Percentiles rank a stretch among this genome's conserved stretches.
Conservation (phyloP, 2,888 invertebrate species). For the Capitulum mitella region DNA sequence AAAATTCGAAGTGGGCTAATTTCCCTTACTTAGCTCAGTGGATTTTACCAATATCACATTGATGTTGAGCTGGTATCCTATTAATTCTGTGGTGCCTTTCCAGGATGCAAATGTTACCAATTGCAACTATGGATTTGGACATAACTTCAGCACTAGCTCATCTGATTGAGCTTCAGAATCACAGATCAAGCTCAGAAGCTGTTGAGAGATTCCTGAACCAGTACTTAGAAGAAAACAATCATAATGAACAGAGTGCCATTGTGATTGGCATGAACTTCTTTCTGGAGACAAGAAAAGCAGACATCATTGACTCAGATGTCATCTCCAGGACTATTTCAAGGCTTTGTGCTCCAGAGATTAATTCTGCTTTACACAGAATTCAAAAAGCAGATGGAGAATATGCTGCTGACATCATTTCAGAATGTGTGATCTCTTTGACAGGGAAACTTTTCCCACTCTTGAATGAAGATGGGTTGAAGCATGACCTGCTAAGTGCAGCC, state of each 20-base stretch:
- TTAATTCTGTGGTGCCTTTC: not conserved
- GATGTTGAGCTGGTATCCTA: no score
- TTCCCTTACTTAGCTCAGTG: no score
- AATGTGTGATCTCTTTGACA: not conserved
- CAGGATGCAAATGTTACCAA: not conserved
- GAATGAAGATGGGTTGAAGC: not conserved
- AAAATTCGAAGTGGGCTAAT: no score
- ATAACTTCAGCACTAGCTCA: not conserved
- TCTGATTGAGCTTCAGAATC: not conserved
- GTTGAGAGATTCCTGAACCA: not conserved
- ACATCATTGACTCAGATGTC: not conserved
- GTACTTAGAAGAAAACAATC: not conserved
- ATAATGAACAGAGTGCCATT: not conserved
- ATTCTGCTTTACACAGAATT: not conserved
- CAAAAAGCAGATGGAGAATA: not conserved
- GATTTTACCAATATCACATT: no score
- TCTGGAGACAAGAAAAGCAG: not conserved
- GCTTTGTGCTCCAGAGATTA: not conserved
- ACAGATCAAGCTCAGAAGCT: not conserved
- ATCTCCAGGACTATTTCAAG: not conserved
- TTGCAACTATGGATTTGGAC: not conserved
- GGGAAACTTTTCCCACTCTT: not conserved
- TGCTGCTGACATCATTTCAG: not conserved
- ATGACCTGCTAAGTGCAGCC: not conserved
- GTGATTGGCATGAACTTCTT: not conserved